Evolutionary conservation across 2,113 vertebrate genomes (phyloP).

Genomic region (Globicephala melas): DNA sequence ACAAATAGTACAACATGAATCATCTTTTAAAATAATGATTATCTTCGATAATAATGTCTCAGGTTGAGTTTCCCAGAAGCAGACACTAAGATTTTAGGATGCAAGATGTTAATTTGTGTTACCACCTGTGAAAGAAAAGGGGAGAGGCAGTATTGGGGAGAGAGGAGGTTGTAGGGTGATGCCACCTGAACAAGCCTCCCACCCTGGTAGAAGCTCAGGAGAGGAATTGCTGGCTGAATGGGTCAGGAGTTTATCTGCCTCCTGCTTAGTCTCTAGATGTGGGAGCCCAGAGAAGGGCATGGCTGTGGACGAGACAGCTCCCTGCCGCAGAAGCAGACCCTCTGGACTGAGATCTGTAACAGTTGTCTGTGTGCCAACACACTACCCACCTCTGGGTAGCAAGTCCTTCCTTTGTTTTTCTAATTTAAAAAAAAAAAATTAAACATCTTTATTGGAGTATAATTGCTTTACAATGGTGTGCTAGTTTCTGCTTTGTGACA

Average conservation of each 20-base stretch:
- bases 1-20: not conserved
- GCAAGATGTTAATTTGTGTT: not conserved
- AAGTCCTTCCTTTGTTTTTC: no score
- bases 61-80: not conserved
- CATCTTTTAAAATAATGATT: not conserved
- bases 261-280: no score
- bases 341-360: no score
- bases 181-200: not conserved
- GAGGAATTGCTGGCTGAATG: not conserved
- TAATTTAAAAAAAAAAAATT: no score
- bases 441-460: no score
- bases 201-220: not conserved
- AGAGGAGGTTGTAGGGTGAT: not conserved
- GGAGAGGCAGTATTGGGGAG: no score
- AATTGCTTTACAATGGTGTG: no score
- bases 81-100: not conserved
- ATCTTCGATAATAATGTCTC: not conserved
- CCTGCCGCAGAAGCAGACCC: no score
- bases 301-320: not conserved
- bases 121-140: not conserved
- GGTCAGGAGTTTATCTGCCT: not conserved
- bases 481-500: no score
- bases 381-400: not conserved
- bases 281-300: not conserved
- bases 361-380: not conserved